Evolutionary conservation across 2,888 invertebrate genomes (phyloP).

Genomic region (Bugulina stolonifera): DNA sequence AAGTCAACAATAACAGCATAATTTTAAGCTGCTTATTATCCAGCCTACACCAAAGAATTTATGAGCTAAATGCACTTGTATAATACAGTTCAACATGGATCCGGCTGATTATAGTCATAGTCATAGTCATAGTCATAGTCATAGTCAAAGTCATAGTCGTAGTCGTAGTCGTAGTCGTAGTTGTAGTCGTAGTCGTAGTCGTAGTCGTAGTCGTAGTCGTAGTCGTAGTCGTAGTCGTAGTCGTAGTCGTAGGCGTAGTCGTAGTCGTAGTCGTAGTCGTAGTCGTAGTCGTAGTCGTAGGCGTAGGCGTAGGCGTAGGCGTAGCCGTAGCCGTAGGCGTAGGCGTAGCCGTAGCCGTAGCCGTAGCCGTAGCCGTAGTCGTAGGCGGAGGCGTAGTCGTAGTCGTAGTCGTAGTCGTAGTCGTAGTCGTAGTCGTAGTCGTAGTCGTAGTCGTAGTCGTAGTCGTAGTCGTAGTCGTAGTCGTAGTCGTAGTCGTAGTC

Average conservation of each 20-base stretch:
- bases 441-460: conserved; percentile 1
- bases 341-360: neutral
- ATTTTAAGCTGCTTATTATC: too few species aligned
- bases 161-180: neutral
- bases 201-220: neutral
- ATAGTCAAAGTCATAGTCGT: too few species aligned
- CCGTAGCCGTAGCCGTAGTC: neutral
- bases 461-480: neutral
- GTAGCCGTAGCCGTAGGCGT: neutral
- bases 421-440: neutral
- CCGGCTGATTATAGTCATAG: too few species aligned
- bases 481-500: too few species aligned
- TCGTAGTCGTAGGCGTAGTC: neutral
- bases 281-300: neutral
- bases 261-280: neutral
- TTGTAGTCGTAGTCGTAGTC: neutral
- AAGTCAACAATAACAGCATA: too few species aligned
- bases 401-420: neutral
- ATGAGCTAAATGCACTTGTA: too few species aligned
- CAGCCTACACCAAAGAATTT: too few species aligned
- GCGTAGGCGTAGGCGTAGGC: neutral
- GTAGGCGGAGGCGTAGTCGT: neutral
- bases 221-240: neutral
- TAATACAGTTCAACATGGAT: too few species aligned
- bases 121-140: too few species aligned